Base-by-base conservation (phyloP, 2,888 invertebrate species). In the Tridacna crocea region DNA sequence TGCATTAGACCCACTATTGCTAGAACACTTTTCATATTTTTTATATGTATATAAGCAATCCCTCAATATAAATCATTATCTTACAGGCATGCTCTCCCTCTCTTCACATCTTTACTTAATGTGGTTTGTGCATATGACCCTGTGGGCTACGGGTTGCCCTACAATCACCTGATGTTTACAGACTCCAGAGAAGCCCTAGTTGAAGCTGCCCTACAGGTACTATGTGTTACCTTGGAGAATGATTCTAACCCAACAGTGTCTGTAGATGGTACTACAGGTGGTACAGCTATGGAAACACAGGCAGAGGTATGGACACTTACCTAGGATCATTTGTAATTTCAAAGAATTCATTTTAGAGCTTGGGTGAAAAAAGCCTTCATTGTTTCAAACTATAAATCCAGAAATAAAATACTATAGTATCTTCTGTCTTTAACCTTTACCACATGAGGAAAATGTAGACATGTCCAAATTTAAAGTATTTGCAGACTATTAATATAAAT, bases 101-200 rank as follows among this genome's bases (percentile, higher is more conserved):
- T 99, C 94, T 99, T 99, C 95, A 99, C 99, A 0, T 99, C 99
- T 0, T 95, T 99, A 19, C 95, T 99, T 88, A 99, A 99, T 95
- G 97, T 98, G 0, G 98, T 99, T 13, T 99, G 98, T 94, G 97
- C 98, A 0, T 99, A 99, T 94, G 99, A 99, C 95, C 99, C 99
- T 0, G 98, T 99, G n/a, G 99, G 99, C 0, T 96, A 98, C 87
- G 99, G 99, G 1, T 91, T 96, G 72, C 99, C 99, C 0, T 99
- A 99, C 95, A 99, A 99, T 95, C 99, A 99, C 94, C 96, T 99
- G 72, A 95, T 99, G 82, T 99, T 99, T 94, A 96, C 96, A 3
- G 99, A 99, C 95, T 97, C 97, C 0, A 95, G 98, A 63, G 99
- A 99, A 93, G 98, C 98, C 0, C 95, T 99, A 17, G 99, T 99